phyloP scores from a whole-genome alignment of 2,797 vertebrate species.

The Natrix natrix region DNA sequence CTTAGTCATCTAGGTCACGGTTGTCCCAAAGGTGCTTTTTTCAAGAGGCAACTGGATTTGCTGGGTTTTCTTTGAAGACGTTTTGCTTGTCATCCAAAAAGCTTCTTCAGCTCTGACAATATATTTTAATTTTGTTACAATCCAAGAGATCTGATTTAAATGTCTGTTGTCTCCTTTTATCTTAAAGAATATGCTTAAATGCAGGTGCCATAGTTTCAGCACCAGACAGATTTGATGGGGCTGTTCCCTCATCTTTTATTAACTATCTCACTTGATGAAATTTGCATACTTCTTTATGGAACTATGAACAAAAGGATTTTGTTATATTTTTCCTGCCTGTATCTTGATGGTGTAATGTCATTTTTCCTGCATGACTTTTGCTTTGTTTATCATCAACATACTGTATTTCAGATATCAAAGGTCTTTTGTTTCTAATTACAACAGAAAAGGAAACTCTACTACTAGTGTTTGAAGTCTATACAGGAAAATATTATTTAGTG shows the following conservation, averaged over 20 bases:
- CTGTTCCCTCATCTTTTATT: neutral
- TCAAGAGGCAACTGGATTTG: too few species aligned
- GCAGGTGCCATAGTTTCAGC: neutral
- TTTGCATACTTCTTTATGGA: neutral
- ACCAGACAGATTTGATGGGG: neutral
- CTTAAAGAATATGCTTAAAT: neutral
- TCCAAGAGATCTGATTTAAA: neutral
- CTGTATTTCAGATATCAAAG: neutral
- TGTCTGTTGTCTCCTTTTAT: too few species aligned
- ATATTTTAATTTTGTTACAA: neutral
- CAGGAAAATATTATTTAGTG: neutral
- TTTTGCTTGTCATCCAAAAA: too few species aligned
- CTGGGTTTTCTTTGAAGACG: too few species aligned
- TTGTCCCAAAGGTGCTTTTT: too few species aligned
- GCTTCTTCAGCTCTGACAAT: too few species aligned
- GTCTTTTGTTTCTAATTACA: neutral
- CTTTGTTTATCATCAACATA: constrained; percentile 2
- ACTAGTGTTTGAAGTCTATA: neutral
- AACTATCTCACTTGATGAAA: neutral
- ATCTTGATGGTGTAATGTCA: neutral
- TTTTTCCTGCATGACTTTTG: neutral
- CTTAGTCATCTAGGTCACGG: too few species aligned
- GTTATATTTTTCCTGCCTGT: neutral
- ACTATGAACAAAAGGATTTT: neutral
- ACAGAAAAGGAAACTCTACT: neutral